phyloP scores from a whole-genome alignment of 2,888 invertebrate genomes.

The Tillus elongatus region DNA sequence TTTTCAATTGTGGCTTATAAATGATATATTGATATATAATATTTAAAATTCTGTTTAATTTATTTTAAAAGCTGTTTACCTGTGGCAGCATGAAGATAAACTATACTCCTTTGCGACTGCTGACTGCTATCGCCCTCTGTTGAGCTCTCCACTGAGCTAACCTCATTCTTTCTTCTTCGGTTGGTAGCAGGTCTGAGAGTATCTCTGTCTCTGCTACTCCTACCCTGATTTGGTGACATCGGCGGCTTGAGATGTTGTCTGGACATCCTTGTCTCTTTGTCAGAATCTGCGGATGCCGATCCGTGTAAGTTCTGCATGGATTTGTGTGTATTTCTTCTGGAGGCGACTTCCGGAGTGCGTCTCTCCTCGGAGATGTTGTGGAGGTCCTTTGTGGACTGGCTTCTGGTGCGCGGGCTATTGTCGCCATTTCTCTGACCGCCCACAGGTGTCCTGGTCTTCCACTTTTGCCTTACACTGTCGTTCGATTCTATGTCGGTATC shows the following conservation, averaged over 20 bases:
- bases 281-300: constrained; percentile 25
- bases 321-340: constrained; percentile 41
- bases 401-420: constrained; percentile 25
- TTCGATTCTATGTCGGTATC: constrained; percentile 74
- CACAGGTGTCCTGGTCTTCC: constrained; percentile 26
- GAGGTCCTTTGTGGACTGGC: constrained; percentile 43
- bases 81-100: constrained; percentile 77
- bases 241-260: constrained; percentile 37
- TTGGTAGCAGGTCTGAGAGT: constrained; percentile 39
- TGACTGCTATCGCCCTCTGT: constrained; percentile 69
- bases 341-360: constrained; percentile 35
- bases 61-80: too few relatives aligned
- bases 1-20: too few relatives aligned
- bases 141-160: constrained; percentile 55
- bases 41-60: too few relatives aligned
- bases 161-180: constrained; percentile 41
- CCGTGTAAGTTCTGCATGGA: constrained; percentile 38
- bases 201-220: constrained; percentile 31
- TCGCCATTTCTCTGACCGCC: constrained; percentile 13
- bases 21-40: too few relatives aligned
- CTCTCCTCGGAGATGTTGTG: constrained; percentile 50
- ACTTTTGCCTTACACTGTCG: constrained; percentile 41
- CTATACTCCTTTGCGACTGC: constrained; percentile 74
- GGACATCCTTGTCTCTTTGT: constrained; percentile 31
- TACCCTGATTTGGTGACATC: constrained; percentile 33